These are phyloP conservation scores for Hyperoplus lanceolatus DNA, from an alignment of 2,797 vertebrate species.

Conservation along the genomic window DNA sequence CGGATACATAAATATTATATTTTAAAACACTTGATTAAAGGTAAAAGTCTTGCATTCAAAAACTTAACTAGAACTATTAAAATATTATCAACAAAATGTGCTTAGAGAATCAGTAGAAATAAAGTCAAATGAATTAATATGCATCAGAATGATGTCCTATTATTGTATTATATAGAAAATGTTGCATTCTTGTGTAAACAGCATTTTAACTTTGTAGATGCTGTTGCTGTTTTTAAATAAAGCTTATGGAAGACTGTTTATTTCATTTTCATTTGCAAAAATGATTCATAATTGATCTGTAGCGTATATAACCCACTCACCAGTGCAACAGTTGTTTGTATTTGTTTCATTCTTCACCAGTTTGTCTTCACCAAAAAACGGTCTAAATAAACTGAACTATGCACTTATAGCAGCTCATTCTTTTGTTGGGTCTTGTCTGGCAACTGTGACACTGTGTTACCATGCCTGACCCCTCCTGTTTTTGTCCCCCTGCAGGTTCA, in stretches of 20 bases:
- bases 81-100: not conserved
- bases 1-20: too few relatives aligned
- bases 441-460: not conserved
- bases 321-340: not conserved
- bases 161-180: not conserved
- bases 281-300: not conserved
- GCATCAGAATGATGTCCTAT: not conserved
- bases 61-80: not conserved
- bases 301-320: not conserved
- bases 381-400: too few relatives aligned
- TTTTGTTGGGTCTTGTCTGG: not conserved
- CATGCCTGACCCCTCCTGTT: not conserved
- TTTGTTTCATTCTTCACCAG: too few relatives aligned
- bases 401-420: not conserved
- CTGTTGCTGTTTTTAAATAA: too few relatives aligned
- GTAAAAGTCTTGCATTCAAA: not conserved
- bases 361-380: too few relatives aligned
- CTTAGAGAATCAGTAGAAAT: too few relatives aligned
- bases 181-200: too few relatives aligned
- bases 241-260: too few relatives aligned
- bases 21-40: too few relatives aligned
- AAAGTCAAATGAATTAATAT: too few relatives aligned
- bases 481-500: constrained; percentile 32
- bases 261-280: too few relatives aligned
- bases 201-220: too few relatives aligned